phyloP scores from a whole-genome alignment of 2,888 invertebrate species.

The Eledona agricola region DNA sequence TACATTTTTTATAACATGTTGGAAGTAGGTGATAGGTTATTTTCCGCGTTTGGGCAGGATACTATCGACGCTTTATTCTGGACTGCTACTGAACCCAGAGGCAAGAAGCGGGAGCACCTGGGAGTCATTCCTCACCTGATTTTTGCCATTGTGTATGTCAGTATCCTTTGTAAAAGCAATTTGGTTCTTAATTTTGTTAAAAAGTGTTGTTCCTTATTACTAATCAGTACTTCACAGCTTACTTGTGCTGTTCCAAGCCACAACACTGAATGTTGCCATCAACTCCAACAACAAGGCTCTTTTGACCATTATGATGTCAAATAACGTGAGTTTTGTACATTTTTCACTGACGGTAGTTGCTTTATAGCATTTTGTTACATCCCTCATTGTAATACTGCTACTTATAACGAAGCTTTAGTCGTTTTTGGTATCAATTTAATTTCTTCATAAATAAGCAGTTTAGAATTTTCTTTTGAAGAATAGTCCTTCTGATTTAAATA shows the following conservation, averaged over 20 bases:
- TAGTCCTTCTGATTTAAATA: too few relatives aligned
- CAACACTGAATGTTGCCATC: constrained; percentile 98
- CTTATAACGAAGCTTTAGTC: too few relatives aligned
- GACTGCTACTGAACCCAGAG: constrained; percentile 96
- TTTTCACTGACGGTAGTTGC: not conserved
- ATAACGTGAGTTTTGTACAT: constrained; percentile 81
- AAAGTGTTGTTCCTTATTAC: constrained; percentile 40
- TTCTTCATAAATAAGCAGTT: too few relatives aligned
- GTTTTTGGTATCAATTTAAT: too few relatives aligned
- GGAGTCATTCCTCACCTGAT: constrained; percentile 89
- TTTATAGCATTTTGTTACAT: too few relatives aligned
- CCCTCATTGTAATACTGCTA: too few relatives aligned
- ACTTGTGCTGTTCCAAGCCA: constrained; percentile 93
- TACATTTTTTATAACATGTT: constrained; percentile 99
- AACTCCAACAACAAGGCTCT: constrained; percentile 98
- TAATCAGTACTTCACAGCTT: constrained; percentile 83
- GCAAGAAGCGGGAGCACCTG: constrained; percentile 81
- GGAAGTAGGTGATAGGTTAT: constrained; percentile 94
- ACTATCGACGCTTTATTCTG: constrained; percentile 97
- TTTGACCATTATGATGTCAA: constrained; percentile 99
- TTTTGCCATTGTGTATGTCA: constrained; percentile 93
- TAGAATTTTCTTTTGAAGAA: too few relatives aligned
- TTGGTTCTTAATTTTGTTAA: not conserved
- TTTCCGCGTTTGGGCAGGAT: constrained; percentile 98
- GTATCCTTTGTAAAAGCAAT: constrained; percentile 80